Percentiles rank a stretch among this genome's conserved stretches.
Evolutionary conservation across 2,888 invertebrate genomes (phyloP).

Genomic region (Pachliopta kotzebuea): DNA sequence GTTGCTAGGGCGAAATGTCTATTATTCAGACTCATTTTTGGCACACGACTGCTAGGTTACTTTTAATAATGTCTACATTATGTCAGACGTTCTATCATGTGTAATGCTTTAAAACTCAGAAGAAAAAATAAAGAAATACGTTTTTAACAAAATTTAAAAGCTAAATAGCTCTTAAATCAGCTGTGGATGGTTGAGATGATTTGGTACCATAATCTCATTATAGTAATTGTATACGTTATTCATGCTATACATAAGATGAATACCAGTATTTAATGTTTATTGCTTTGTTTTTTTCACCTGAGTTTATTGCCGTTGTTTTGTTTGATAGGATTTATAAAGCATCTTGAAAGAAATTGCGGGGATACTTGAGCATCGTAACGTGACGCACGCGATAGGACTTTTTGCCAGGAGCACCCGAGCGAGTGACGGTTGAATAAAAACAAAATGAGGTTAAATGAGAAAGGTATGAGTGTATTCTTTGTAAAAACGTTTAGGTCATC

Average conservation of each 20-base stretch:
- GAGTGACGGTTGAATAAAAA: conserved; percentile 55
- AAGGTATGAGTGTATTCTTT: conserved; percentile 41
- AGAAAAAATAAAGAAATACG: too few relatives aligned
- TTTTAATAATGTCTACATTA: background rate
- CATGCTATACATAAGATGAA: background rate
- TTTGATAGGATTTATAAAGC: conserved; percentile 48
- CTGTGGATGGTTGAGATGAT: too few relatives aligned
- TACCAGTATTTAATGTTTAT: conserved; percentile 2
- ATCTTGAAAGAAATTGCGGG: conserved; percentile 50
- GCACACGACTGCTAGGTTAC: too few relatives aligned
- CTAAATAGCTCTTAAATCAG: too few relatives aligned
- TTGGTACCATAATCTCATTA: too few relatives aligned
- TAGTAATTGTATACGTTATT: background rate
- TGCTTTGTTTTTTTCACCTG: background rate
- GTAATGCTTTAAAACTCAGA: too few relatives aligned
- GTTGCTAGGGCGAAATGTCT: conserved; percentile 2
- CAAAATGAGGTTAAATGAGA: conserved; percentile 55
- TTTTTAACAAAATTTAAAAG: too few relatives aligned
- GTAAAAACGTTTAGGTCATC: conserved; percentile 25
- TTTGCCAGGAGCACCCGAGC: conserved; percentile 61
- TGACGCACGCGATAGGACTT: conserved; percentile 61
- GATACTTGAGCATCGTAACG: conserved; percentile 44
- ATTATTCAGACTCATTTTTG: background rate
- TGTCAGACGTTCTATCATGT: too few relatives aligned
- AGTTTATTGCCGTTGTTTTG: conserved; percentile 13